Evolutionary conservation across 2,113 vertebrate genomes (phyloP).

Genomic region (Gorsachius goisagi): DNA sequence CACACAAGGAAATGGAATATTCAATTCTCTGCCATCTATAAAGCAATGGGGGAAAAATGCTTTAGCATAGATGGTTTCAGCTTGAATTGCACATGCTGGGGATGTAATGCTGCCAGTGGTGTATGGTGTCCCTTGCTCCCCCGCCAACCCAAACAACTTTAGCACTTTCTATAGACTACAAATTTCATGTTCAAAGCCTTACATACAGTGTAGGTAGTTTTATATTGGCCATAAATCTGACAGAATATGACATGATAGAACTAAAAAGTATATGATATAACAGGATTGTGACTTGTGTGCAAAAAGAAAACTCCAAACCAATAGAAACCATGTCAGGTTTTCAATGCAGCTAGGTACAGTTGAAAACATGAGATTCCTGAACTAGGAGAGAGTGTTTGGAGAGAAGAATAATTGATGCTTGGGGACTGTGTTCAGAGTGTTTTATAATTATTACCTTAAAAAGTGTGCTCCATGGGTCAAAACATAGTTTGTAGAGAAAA

Average conservation of each 20-base stretch:
- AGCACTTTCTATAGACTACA: neutral
- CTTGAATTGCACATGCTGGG: neutral
- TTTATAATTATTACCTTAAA: neutral
- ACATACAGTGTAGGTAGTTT: rapidly evolving
- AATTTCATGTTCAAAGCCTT: neutral
- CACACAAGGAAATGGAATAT: neutral
- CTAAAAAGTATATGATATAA: neutral
- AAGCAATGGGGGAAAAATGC: neutral
- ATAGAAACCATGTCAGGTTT: neutral
- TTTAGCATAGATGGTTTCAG: neutral
- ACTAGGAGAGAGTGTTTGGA: neutral
- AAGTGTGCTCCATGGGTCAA: rapidly evolving
- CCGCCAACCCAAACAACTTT: neutral
- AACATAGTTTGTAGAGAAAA: neutral
- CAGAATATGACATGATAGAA: neutral
- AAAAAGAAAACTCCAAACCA: neutral
- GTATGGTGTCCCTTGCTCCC: neutral
- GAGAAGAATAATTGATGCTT: neutral
- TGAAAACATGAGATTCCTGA: neutral
- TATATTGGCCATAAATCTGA: neutral
- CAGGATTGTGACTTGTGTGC: neutral
- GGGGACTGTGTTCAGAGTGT: neutral
- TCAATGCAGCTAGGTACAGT: neutral
- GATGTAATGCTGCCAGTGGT: rapidly evolving
- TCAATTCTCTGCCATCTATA: neutral